Base-by-base conservation (phyloP, 2,888 invertebrate genomes). In the Limnephilus lunatus region DNA sequence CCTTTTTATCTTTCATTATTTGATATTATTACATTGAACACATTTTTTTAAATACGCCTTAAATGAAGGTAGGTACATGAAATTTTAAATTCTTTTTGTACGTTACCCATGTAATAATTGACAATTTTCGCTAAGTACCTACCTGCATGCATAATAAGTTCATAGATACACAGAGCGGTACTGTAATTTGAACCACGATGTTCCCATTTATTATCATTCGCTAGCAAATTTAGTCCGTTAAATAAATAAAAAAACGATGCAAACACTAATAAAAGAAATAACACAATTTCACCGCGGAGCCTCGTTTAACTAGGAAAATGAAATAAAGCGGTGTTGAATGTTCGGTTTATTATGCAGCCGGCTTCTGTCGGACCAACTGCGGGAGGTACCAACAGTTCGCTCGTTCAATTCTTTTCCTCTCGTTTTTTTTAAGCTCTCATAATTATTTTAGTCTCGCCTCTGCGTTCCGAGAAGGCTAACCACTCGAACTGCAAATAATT, bases 361-460 rank as follows among this genome's bases (percentile, higher is more conserved):
- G 85, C 83, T 90, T 90, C 85, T 48, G 86, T 86, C 30, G 80
- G 91, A 91, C 68, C 68, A 25, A 68, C 68, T 91, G 82, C 86
- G 80, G 90, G 85, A 88, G 90, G 44, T 82, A 81, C 90, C 92
- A 88, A 91, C 92, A 91, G 88, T 92, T 90, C 90, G 91, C 91
- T 85, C 89, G 90, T 90, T 93, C 81, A 39, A 90, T 92, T 90
- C 89, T 85, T 85, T 89, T 90, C 82, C 83, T 87, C 90, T 93
- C 93, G 44, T 92, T 92, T 92, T 92, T 92, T 92, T 92, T 92
- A 92, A 92, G 89, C 87, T 83, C 87, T 93, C 93, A 90, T 93
- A 93, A 93, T 93, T 93, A 93, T 93, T 93, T 93, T 93, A 93
- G 93, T 92, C 92, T 92, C 93, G 91, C 87, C 87, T 92, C 86